Evolutionary conservation across 1,140 invertebrate genomes (phyloP).

Genomic region (Caenorhabditis briggsae): DNA sequence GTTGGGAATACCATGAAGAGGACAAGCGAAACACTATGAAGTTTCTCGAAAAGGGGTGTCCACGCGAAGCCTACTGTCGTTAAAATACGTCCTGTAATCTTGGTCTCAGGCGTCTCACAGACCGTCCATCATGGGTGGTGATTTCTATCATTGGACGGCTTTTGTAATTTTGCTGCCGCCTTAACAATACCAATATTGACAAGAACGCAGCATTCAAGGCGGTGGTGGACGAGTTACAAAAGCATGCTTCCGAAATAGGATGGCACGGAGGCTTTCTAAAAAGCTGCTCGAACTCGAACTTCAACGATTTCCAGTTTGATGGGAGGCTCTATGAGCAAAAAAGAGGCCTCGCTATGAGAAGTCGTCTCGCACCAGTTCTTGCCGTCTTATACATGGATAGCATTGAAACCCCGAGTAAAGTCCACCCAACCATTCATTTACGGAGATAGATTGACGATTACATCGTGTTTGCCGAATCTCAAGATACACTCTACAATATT

Average conservation of each 20-base stretch:
- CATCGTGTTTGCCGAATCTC: background rate
- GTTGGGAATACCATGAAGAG: too few species aligned
- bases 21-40: too few species aligned
- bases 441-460: background rate
- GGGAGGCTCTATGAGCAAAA: background rate
- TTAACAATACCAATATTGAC: background rate
- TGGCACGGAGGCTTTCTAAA: background rate
- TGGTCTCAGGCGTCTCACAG: too few species aligned
- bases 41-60: too few species aligned
- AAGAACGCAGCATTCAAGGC: background rate
- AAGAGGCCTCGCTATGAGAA: background rate
- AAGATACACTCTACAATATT: background rate
- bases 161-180: too few species aligned
- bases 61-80: too few species aligned
- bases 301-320: conserved; percentile 6
- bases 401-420: background rate
- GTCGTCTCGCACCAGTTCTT: background rate
- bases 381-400: background rate
- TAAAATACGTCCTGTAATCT: too few species aligned
- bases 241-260: background rate
- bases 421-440: background rate
- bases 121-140: too few species aligned
- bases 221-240: background rate
- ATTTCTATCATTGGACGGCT: too few species aligned
- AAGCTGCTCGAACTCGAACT: too few species aligned